These are phyloP conservation scores for Yponomeuta plumbellus DNA, from an alignment of 2,888 invertebrate species.

Conservation along the genomic window DNA sequence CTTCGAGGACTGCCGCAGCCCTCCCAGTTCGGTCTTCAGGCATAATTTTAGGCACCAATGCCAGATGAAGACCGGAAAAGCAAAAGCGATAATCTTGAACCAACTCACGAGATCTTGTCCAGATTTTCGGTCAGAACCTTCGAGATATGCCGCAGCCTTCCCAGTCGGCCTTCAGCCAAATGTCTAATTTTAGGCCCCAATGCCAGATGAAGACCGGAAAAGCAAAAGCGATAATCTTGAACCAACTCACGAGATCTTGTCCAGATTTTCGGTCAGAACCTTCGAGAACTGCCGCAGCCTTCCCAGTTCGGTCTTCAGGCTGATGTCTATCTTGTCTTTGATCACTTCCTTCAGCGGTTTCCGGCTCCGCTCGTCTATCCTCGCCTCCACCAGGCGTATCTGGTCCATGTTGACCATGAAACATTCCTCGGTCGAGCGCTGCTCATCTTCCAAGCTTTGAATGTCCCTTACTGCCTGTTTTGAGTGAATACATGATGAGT, in stretches of 20 bases:
- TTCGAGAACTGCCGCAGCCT: constrained; percentile 75
- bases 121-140: constrained; percentile 55
- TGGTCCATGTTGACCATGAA: constrained; percentile 81
- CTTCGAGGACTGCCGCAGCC: constrained; percentile 73
- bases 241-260: constrained; percentile 61
- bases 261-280: constrained; percentile 53
- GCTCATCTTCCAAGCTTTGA: constrained; percentile 81
- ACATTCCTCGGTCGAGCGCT: constrained; percentile 79
- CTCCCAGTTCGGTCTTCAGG: constrained; percentile 78
- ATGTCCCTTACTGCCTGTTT: constrained; percentile 80
- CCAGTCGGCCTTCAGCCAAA: constrained; percentile 80
- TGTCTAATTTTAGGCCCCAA: constrained; percentile 33
- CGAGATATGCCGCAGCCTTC: constrained; percentile 75
- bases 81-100: background rate
- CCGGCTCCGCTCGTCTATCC: constrained; percentile 81
- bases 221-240: background rate
- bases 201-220: no score
- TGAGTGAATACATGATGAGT: background rate
- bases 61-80: no score
- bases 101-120: constrained; percentile 62
- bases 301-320: constrained; percentile 78
- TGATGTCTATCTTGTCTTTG: constrained; percentile 79
- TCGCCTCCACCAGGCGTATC: constrained; percentile 82
- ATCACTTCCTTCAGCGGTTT: constrained; percentile 81
- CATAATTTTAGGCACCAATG: constrained; percentile 28